Evolutionary conservation across 2,888 invertebrate species (phyloP), one percentile per base, ranked within the genome.

Genomic region (Heteromurus nitidus): DNA sequence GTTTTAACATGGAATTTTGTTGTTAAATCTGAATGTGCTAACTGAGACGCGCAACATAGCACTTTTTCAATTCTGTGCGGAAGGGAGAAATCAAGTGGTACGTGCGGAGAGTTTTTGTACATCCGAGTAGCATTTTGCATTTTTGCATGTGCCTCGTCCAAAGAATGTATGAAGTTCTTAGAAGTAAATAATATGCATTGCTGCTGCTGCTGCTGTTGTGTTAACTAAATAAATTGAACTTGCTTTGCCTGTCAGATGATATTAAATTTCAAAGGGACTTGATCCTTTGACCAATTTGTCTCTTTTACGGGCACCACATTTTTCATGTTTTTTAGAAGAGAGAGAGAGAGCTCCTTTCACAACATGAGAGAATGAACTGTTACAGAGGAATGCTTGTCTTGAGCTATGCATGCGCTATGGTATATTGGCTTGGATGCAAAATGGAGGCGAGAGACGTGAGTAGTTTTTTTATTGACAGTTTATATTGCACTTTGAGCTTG

Each of bases 251-350:
- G 42, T 11, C 55, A 62, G 60, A 24, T 5, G 22, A 47, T 77
- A 77, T 77, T 77, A 77, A 68, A 69, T 77, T 77, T 69, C 76
- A 68, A 60, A 77, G 69, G 58, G 50, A 42, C 44, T 68, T 24
- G 22, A 55, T 16, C 28, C 36, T 69, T 58, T 47, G 62, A 26
- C 68, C 68, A 77, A 77, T 77, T 69, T 77, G 68, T 77, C 76
- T 62, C 62, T 60, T 30, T 68, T 69, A 50, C 62, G 55, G 31
- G 26, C 69, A 47, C 18, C 42, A n/a, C 55, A 60, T 36, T 28
- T 77, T 67, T 26, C 30, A 64, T 64, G 58, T 22, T 26, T 22
- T 24, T 31, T 9, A 7, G 9, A 31, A 62, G 3, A 60, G 28
- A 26, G 3, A n/a, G n/a, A n/a, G n/a, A n/a, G n/a, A n/a, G n/a